Conservation (phyloP, 2,113 vertebrate species). For the Aldabrachelys gigantea region DNA sequence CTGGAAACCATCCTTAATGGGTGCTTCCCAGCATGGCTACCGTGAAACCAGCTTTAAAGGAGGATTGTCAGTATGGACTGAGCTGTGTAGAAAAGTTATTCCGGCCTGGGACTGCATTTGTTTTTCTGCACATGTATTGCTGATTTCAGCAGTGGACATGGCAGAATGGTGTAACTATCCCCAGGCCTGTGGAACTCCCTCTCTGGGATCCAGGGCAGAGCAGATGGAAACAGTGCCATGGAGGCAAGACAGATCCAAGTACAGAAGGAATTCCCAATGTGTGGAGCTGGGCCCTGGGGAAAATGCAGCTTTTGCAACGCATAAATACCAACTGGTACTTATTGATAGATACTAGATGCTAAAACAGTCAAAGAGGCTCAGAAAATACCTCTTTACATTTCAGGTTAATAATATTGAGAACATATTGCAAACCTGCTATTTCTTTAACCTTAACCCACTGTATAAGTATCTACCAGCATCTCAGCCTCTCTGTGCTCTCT, state of each 20-base stretch:
- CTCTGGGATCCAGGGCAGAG: neutral
- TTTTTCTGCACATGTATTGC: neutral
- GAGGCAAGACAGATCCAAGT: neutral
- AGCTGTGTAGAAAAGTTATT: neutral
- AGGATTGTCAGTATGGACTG: neutral
- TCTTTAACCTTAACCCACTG: neutral
- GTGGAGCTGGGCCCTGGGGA: neutral
- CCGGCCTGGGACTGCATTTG: neutral
- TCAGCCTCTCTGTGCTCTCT: neutral
- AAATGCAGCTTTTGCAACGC: neutral
- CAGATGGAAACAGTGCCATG: too few relatives aligned
- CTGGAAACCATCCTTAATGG: neutral
- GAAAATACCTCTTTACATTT: neutral
- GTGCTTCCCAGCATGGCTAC: neutral
- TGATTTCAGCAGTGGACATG: neutral
- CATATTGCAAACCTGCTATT: neutral
- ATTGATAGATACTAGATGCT: neutral
- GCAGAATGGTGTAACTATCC: neutral
- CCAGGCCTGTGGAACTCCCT: neutral
- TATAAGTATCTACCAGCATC: fast-evolving
- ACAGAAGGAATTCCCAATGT: neutral
- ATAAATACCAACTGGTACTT: neutral
- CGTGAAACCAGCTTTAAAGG: neutral
- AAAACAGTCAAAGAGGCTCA: neutral
- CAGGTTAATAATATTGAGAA: neutral